Evolutionary conservation across 2,797 vertebrate species (phyloP), one percentile per base, ranked within the genome.

Genomic region (Rhinella marina): DNA sequence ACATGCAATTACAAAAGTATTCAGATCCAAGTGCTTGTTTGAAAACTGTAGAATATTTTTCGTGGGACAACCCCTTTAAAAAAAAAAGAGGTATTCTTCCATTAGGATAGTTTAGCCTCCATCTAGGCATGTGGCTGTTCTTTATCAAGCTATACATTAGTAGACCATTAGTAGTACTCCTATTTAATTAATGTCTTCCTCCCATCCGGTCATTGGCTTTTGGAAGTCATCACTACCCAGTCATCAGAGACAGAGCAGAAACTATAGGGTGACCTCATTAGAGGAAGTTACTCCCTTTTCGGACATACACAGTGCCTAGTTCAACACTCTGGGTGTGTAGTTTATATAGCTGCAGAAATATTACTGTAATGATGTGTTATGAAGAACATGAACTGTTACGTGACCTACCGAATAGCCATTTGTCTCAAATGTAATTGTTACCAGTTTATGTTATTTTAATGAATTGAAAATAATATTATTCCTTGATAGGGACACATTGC

Each of bases 301-400:
- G 81, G 3, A 85, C 85, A 79, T 84, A 91, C 90, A 27, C 11
- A 0, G 88, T 64, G 12, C 89, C 86, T 81, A 41, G 25, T 80
- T 70, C n/a, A 29, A 70, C 17, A 82, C 86, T 84, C 57, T 90
- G 89, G 91, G 92, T 50, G 88, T 91, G 91, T 86, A 79, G 90
- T 92, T 91, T 87, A 90, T 86, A 62, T 90, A 57, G 72, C 92
- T 93, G 91, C 94, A 92, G 90, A 94, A 95, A 94, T 88, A 91
- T n/a, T 87, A 82, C 12, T 82, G 88, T 48, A 84, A 85, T 52
- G 29, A 91, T 91, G 59, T 86, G 91, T 91, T 72, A 91, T 50
- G 87, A 89, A 83, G 91, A 3, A 13, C 21, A 91, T 91, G 86
- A 91, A 90, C 91, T 90, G 92, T 84, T 52, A 83, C 17, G 12